A percentile compares a stretch with the other conserved stretches of the same genome.
Conservation (phyloP, 2,113 vertebrate genomes). For the Ifrita kowaldi region DNA sequence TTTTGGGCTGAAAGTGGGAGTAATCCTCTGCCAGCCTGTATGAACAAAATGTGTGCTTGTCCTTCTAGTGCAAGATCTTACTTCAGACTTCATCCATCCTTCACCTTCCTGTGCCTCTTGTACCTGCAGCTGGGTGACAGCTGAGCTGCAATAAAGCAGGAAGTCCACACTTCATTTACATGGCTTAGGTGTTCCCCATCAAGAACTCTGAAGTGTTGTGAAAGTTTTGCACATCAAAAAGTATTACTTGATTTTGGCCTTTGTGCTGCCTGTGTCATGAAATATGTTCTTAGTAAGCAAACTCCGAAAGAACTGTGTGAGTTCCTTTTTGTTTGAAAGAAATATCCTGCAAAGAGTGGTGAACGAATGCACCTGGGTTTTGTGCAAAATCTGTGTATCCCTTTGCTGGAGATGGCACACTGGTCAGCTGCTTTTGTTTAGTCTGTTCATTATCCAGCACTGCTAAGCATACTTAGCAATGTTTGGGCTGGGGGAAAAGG, state of each 20-base stretch:
- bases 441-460: background rate
- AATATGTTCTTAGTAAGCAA: background rate
- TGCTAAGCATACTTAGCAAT: background rate
- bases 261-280: no score
- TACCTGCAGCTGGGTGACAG: background rate
- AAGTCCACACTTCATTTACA: background rate
- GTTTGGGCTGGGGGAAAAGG: background rate
- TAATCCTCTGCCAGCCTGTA: background rate
- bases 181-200: background rate
- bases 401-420: background rate
- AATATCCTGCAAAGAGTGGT: background rate
- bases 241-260: background rate
- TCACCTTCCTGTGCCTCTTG: background rate
- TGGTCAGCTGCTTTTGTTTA: slow-evolving; percentile 37
- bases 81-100: background rate
- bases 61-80: background rate
- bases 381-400: background rate
- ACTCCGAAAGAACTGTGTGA: background rate
- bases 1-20: background rate
- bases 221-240: background rate
- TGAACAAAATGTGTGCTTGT: background rate
- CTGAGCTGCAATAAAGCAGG: background rate
- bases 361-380: background rate
- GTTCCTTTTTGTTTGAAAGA: background rate
- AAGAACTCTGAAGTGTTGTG: background rate